Conservation (phyloP, 2,888 invertebrate genomes). For the Scaptodrosophila latifasciaeformis region DNA sequence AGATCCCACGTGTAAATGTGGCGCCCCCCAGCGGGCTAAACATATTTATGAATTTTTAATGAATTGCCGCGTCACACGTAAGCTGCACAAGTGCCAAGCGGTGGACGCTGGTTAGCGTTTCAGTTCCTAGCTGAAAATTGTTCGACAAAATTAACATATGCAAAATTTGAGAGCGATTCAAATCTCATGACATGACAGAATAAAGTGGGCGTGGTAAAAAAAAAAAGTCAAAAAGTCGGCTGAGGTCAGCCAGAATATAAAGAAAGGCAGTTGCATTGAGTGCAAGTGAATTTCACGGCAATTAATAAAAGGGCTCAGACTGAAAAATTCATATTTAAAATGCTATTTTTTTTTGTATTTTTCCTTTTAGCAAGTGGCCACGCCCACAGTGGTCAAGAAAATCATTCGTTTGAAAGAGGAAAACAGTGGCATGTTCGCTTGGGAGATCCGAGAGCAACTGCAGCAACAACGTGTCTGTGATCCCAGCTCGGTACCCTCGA, state of each 20-base stretch:
- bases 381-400: slow-evolving; percentile 95
- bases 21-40: slow-evolving; percentile 18
- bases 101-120: too few species aligned
- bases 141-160: slow-evolving; percentile 51
- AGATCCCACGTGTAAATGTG: slow-evolving; percentile 52
- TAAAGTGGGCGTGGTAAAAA: slow-evolving; percentile 25
- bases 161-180: slow-evolving; percentile 29
- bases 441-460: slow-evolving; percentile 95
- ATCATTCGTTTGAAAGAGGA: slow-evolving; percentile 95
- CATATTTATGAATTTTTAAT: slow-evolving; percentile 74
- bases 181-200: slow-evolving; percentile 41
- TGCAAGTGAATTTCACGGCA: slow-evolving; percentile 71
- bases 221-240: not conserved
- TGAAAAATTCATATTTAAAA: not conserved
- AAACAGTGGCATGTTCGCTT: slow-evolving; percentile 97
- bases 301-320: slow-evolving; percentile 52
- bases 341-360: not conserved
- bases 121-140: slow-evolving; percentile 9
- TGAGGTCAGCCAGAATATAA: not conserved
- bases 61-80: slow-evolving; percentile 73
- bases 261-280: slow-evolving; percentile 16
- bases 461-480: slow-evolving; percentile 93
- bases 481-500: slow-evolving; percentile 92
- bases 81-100: slow-evolving; percentile 25
- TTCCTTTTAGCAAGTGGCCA: slow-evolving; percentile 92